Evolutionary conservation across 2,797 vertebrate genomes (phyloP).

Genomic region (Sarcoramphus papa): DNA sequence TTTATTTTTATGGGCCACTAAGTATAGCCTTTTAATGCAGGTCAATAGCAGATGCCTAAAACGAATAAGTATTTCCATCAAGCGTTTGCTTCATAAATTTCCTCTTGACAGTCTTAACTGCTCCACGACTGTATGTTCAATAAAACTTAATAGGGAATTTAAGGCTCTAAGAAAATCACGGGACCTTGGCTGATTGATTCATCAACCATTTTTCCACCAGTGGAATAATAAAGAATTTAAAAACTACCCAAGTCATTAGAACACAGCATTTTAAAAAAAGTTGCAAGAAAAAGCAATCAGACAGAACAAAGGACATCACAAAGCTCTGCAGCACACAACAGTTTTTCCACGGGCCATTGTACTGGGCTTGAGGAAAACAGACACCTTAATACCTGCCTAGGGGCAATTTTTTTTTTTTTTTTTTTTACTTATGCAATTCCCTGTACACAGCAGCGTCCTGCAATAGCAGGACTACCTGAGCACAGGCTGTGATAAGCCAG

Average conservation of each 20-base stretch:
- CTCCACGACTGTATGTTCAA: background rate
- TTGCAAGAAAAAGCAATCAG: background rate
- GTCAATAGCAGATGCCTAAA: background rate
- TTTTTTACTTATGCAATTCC: background rate
- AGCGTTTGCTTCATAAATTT: background rate
- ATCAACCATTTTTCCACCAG: background rate
- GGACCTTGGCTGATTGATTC: background rate
- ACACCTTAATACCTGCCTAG: background rate
- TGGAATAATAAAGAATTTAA: background rate
- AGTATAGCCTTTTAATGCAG: background rate
- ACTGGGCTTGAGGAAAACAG: background rate
- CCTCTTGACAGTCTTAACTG: background rate
- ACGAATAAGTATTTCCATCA: background rate
- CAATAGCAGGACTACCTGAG: background rate
- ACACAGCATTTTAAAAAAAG: fast-evolving
- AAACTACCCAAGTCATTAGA: background rate
- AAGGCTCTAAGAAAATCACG: background rate
- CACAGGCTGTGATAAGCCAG: background rate
- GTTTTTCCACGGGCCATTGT: background rate
- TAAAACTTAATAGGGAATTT: background rate
- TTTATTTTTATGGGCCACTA: background rate
- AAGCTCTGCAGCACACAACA: no score
- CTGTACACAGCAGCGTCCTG: background rate
- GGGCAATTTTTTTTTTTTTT: background rate
- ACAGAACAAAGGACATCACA: background rate